These are phyloP conservation scores for Antheraea yamamai DNA, from an alignment of 2,888 invertebrate genomes.

Conservation along the genomic window DNA sequence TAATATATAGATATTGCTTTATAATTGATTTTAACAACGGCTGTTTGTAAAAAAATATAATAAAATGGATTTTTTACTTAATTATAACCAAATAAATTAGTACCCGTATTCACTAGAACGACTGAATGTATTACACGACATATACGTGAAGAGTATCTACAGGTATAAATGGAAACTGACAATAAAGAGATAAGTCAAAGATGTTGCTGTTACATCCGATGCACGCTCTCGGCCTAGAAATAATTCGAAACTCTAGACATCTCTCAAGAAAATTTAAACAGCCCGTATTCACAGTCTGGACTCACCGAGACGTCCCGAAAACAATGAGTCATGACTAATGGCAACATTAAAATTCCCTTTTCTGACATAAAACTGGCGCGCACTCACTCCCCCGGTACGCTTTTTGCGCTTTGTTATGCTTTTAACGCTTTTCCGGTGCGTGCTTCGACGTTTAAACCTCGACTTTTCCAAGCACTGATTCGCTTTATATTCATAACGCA, in stretches of 20 bases:
- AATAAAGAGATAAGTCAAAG: background rate
- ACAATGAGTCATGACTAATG: constrained; percentile 22
- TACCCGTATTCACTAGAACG: too few relatives aligned
- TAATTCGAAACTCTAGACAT: background rate
- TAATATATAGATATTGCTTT: too few relatives aligned
- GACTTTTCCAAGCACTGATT: background rate
- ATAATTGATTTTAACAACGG: too few relatives aligned
- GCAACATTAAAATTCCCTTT: constrained; percentile 22
- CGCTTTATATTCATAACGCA: background rate
- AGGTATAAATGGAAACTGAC: too few relatives aligned
- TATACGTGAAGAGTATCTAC: too few relatives aligned
- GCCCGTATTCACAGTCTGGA: constrained; percentile 6
- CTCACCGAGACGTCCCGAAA: constrained; percentile 19
- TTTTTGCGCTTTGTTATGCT: constrained; percentile 15
- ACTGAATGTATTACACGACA: too few relatives aligned
- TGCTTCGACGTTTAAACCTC: constrained; percentile 9
- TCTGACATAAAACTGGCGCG: constrained; percentile 5
- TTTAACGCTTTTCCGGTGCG: constrained; percentile 23
- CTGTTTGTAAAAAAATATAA: too few relatives aligned
- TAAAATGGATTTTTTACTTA: too few relatives aligned
- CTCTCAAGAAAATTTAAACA: background rate
- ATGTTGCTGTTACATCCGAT: background rate
- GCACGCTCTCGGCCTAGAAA: background rate
- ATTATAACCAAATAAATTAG: too few relatives aligned
- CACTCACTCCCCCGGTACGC: background rate